Conservation (phyloP, 2,797 vertebrate genomes). For the Megalops cyprinoides region DNA sequence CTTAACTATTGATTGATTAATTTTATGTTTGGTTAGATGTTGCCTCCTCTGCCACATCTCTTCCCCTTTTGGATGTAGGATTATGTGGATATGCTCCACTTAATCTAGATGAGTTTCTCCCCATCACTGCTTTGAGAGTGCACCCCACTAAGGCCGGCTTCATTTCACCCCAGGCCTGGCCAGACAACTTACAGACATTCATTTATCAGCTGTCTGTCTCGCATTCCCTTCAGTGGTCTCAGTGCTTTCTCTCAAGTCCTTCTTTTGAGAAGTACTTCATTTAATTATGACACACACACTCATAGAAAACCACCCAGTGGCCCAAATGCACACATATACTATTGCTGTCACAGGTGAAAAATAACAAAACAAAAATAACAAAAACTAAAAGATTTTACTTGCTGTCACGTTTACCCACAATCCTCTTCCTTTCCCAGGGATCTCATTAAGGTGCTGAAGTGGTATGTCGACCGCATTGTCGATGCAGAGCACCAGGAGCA, state of each 20-base stretch:
- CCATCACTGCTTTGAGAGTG: background rate
- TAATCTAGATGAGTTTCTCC: background rate
- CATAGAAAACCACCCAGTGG: background rate
- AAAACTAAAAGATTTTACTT: too few species aligned
- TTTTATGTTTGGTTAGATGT: background rate
- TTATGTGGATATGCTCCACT: background rate
- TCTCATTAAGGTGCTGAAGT: slow-evolving; percentile 98
- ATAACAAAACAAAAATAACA: background rate
- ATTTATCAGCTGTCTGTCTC: background rate
- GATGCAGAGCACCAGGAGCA: slow-evolving; percentile 95
- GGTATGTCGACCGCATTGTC: slow-evolving; percentile 96
- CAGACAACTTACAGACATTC: background rate
- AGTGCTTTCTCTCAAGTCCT: background rate
- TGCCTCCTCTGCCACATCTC: background rate
- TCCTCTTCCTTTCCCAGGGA: slow-evolving; percentile 74
- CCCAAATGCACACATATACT: too few species aligned
- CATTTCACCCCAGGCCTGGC: background rate
- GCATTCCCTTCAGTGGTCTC: background rate
- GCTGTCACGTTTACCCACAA: background rate
- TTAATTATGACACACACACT: too few species aligned
- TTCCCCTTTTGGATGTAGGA: background rate
- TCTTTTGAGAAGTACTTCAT: background rate
- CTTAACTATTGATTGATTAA: too few species aligned
- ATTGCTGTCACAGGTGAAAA: background rate
- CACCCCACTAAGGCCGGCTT: background rate